Percentiles rank a stretch among this genome's conserved stretches.
Conservation (phyloP, 2,888 invertebrate genomes). For the Hartigia nigra region DNA sequence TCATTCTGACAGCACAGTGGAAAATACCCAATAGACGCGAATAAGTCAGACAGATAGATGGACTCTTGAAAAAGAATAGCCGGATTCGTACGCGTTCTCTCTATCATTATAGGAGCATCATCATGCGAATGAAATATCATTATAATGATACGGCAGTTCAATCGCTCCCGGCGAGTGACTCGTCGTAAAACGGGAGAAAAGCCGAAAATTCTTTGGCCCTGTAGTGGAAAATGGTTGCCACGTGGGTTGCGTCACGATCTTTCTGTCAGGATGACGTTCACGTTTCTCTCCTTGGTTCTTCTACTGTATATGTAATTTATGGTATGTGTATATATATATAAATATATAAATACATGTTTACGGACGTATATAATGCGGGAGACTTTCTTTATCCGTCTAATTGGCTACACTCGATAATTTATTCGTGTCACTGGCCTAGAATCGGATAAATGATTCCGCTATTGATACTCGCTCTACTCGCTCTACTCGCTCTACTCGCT, state of each 20-base stretch:
- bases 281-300: background rate
- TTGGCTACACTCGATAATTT: background rate
- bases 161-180: background rate
- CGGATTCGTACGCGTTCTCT: background rate
- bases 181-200: background rate
- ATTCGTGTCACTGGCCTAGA: background rate
- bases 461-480: background rate
- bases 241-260: background rate
- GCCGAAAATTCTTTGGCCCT: background rate
- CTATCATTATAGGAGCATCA: conserved; percentile 1
- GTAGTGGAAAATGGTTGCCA: background rate
- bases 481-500: no score
- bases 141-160: background rate
- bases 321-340: background rate
- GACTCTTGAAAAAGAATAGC: conserved; percentile 1
- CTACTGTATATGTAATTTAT: background rate
- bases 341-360: no score
- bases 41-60: conserved; percentile 6
- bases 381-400: background rate
- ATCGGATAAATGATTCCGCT: background rate
- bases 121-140: conserved; percentile 1
- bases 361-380: background rate
- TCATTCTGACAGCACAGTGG: conserved; percentile 3
- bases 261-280: background rate
- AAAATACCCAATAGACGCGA: conserved; percentile 7